Conservation (phyloP, 2,888 invertebrate genomes). For the Temnothorax unifasciatus region DNA sequence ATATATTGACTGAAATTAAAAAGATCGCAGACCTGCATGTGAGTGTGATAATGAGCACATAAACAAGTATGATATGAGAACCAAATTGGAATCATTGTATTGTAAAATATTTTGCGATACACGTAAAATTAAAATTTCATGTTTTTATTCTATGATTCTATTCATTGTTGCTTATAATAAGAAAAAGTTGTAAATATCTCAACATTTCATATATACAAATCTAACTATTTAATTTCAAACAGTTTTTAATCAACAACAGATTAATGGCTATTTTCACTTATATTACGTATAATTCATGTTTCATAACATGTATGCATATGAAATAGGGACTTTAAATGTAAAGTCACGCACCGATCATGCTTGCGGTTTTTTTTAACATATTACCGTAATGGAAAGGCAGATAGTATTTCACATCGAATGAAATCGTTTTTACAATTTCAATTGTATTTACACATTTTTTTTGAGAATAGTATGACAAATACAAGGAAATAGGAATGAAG, state of each 20-base stretch:
- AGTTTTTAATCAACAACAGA: conserved; percentile 61
- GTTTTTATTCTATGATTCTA: neutral
- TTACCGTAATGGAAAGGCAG: conserved; percentile 18
- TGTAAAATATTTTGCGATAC: neutral
- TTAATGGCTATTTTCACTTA: conserved; percentile 32
- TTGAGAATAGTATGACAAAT: conserved; percentile 19
- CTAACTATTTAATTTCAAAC: conserved; percentile 62
- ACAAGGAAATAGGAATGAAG: conserved; percentile 22
- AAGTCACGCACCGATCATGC: neutral
- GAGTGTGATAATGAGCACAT: conserved; percentile 25
- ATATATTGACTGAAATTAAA: conserved; percentile 59
- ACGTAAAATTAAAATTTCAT: neutral
- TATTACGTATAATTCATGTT: conserved; percentile 28
- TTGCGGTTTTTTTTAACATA: neutral
- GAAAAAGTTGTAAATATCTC: conserved; percentile 32
- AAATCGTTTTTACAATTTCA: conserved; percentile 39
- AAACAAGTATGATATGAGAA: neutral
- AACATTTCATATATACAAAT: conserved; percentile 61
- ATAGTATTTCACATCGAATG: neutral
- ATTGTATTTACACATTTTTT: conserved; percentile 38
- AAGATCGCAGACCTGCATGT: conserved; percentile 27
- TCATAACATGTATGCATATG: conserved; percentile 19
- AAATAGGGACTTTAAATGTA: conserved; percentile 28
- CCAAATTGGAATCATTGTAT: neutral
- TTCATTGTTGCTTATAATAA: conserved; percentile 13